Percentiles rank a stretch among this genome's conserved stretches.
Conservation (phyloP, 2,113 vertebrate species). For the Synodontis membranacea region DNA sequence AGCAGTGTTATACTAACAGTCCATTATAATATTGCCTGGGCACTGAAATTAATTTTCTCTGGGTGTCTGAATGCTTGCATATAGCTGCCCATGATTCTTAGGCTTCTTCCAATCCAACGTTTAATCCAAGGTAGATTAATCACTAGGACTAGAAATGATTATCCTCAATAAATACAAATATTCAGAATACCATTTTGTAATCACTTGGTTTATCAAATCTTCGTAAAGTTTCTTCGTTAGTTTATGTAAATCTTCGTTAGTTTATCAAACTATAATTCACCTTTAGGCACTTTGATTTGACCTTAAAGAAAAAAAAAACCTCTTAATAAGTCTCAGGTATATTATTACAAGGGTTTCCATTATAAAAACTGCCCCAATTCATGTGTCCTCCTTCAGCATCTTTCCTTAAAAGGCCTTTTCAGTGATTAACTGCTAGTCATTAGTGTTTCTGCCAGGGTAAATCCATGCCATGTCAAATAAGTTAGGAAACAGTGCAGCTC, state of each 20-base stretch:
- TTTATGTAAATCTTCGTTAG: constrained; percentile 12
- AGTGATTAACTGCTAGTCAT: constrained; percentile 20
- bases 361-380: not conserved
- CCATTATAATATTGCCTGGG: too few relatives aligned
- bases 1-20: not conserved
- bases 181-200: constrained; percentile 1
- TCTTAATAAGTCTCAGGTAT: not conserved
- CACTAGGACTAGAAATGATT: not conserved
- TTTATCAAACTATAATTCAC: not conserved
- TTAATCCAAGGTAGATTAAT: constrained; percentile 5
- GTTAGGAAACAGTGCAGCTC: constrained; percentile 26
- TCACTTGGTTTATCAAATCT: too few relatives aligned
- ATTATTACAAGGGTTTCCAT: not conserved
- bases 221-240: too few relatives aligned
- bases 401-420: constrained; percentile 10
- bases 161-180: not conserved
- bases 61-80: constrained; percentile 47
- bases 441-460: constrained; percentile 39
- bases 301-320: not conserved
- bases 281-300: not conserved
- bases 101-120: constrained; percentile 14
- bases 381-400: not conserved
- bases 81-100: constrained; percentile 57
- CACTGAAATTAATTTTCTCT: constrained; percentile 56
- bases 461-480: constrained; percentile 46